Percentiles rank a stretch among this genome's conserved stretches.
Conservation (phyloP, 2,113 vertebrate species). For the Aspidoscelis tigris region DNA sequence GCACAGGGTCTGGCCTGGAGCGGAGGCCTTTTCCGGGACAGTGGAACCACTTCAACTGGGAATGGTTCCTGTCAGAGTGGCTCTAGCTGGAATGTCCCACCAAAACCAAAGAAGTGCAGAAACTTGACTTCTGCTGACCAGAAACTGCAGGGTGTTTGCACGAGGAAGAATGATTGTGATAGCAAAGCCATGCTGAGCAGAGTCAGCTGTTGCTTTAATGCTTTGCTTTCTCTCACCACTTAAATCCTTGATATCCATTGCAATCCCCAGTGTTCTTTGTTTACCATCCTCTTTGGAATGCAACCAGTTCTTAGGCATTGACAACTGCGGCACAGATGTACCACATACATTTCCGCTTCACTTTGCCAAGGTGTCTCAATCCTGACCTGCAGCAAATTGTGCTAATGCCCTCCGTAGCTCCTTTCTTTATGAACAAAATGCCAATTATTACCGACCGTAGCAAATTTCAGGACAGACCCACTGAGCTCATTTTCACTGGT, state of each 20-base stretch:
- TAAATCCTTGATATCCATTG: not conserved
- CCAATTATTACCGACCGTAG: not conserved
- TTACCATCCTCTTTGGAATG: not conserved
- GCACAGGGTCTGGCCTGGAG: too few species aligned
- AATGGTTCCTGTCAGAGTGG: too few species aligned
- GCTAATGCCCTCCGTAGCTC: conserved; percentile 5
- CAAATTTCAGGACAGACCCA: conserved; percentile 3
- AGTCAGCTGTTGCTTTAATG: not conserved
- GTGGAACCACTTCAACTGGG: too few species aligned
- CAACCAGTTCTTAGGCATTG: not conserved
- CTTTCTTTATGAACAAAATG: not conserved
- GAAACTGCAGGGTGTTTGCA: not conserved
- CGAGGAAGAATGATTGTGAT: not conserved
- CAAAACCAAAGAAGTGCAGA: too few species aligned
- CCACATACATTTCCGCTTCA: not conserved
- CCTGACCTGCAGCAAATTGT: conserved; percentile 2
- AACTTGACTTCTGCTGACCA: not conserved
- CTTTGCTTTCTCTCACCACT: not conserved
- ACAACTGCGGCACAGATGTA: not conserved
- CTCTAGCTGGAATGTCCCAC: too few species aligned
- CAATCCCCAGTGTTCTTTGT: not conserved
- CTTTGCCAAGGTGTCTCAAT: conserved; percentile 4
- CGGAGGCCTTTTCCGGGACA: too few species aligned
- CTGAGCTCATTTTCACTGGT: conserved; percentile 7
- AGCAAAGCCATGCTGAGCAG: not conserved